phyloP scores from a whole-genome alignment of 2,797 vertebrate genomes.

The Halcyon chelicuti region DNA sequence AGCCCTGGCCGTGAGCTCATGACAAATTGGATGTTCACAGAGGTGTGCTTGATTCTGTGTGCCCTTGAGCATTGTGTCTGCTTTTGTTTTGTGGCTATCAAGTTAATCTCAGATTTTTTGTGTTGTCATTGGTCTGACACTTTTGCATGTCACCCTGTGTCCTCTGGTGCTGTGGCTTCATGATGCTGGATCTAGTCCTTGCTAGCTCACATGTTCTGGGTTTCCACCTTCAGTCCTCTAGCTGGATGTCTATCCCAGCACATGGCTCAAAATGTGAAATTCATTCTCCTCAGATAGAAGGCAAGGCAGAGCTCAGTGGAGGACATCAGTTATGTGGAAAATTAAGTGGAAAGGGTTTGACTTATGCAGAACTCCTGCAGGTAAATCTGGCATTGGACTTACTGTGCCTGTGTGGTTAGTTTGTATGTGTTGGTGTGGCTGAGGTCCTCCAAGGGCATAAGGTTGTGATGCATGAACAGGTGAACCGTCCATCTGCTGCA shows the following conservation, averaged over 20 bases:
- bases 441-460: not conserved
- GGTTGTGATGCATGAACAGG: not conserved
- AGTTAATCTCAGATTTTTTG: not conserved
- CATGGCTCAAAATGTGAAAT: not conserved
- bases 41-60: not conserved
- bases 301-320: not conserved
- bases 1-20: fast-evolving
- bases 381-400: not conserved
- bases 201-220: not conserved
- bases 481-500: not conserved
- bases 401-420: not conserved
- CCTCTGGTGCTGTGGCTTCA: not conserved
- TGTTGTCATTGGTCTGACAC: fast-evolving
- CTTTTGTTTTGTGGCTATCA: not conserved
- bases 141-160: not conserved
- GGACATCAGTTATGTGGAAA: not conserved
- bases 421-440: not conserved
- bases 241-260: not conserved
- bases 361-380: not conserved
- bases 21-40: not conserved
- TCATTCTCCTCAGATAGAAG: not conserved
- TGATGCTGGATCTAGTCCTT: not conserved
- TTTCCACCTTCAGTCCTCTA: not conserved
- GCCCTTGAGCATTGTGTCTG: not conserved
- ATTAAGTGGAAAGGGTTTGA: not conserved